phyloP scores from a whole-genome alignment of 1,140 invertebrate species.

The Drosophila murphyi region DNA sequence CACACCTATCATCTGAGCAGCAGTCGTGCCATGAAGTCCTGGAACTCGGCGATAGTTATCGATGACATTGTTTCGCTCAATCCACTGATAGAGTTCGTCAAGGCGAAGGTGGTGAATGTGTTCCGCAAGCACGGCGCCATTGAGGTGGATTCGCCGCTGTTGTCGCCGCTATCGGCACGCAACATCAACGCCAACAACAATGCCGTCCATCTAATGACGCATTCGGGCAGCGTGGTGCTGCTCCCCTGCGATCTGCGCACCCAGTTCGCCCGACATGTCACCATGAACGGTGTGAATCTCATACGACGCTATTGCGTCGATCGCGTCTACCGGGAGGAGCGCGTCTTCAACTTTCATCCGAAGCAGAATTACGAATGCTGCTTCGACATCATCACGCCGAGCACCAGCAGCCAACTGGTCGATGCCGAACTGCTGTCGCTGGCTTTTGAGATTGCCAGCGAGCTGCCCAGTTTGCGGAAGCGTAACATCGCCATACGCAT shows the following conservation, averaged over 20 bases:
- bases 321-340: conserved; percentile 93
- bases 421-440: conserved; percentile 94
- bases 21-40: conserved; percentile 78
- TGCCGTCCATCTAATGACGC: conserved; percentile 92
- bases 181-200: conserved; percentile 85
- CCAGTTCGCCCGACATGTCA: conserved; percentile 93
- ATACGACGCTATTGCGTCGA: conserved; percentile 94
- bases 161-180: conserved; percentile 89
- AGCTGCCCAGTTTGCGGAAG: conserved; percentile 88
- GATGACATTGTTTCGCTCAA: conserved; percentile 83
- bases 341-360: conserved; percentile 93
- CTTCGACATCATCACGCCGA: conserved; percentile 95
- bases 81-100: conserved; percentile 80
- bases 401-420: conserved; percentile 88
- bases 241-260: conserved; percentile 91
- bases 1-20: conserved; percentile 90
- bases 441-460: conserved; percentile 90
- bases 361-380: conserved; percentile 95
- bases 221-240: conserved; percentile 91
- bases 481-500: conserved; percentile 91
- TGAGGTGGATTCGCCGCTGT: conserved; percentile 89
- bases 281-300: conserved; percentile 90
- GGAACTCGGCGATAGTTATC: conserved; percentile 74
- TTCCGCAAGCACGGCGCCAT: conserved; percentile 92
- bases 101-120: conserved; percentile 86